phyloP scores from a whole-genome alignment of 2,113 vertebrate genomes.

The Ornithorhynchus anatinus region DNA sequence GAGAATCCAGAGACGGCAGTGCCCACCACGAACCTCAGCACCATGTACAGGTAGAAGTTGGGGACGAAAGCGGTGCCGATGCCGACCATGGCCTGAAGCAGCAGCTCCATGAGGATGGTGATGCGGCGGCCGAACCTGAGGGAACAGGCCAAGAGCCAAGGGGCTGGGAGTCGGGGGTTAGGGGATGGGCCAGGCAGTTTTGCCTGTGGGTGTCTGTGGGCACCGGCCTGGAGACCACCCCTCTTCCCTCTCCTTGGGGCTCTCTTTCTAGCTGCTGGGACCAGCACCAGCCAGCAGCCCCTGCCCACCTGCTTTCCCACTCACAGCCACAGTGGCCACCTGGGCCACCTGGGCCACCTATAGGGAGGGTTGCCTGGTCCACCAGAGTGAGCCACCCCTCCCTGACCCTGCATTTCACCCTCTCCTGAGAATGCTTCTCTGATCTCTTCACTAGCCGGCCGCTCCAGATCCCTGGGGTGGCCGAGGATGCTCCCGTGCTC shows the following conservation, averaged over 20 bases:
- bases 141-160: accelerated
- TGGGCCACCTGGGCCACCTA: too few species aligned
- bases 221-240: too few species aligned
- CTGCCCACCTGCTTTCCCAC: accelerated
- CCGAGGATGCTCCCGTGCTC: too few species aligned
- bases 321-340: too few species aligned
- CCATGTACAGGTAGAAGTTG: conserved; percentile 75
- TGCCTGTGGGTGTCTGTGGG: too few species aligned
- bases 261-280: background rate
- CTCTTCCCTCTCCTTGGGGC: background rate
- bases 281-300: background rate
- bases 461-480: too few species aligned
- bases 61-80: conserved; percentile 70
- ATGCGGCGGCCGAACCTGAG: conserved; percentile 77
- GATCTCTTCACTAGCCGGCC: too few species aligned
- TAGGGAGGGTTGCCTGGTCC: too few species aligned
- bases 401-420: too few species aligned
- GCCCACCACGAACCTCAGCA: conserved; percentile 70
- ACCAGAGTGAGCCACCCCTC: too few species aligned
- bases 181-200: accelerated
- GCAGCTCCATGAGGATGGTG: conserved; percentile 66
- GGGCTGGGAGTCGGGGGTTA: background rate
- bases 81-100: conserved; percentile 69
- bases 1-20: conserved; percentile 62
- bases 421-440: too few species aligned